Evolutionary conservation across 2,888 invertebrate genomes (phyloP), one percentile per base, ranked within the genome.

Genomic region (Acronicta leporina): DNA sequence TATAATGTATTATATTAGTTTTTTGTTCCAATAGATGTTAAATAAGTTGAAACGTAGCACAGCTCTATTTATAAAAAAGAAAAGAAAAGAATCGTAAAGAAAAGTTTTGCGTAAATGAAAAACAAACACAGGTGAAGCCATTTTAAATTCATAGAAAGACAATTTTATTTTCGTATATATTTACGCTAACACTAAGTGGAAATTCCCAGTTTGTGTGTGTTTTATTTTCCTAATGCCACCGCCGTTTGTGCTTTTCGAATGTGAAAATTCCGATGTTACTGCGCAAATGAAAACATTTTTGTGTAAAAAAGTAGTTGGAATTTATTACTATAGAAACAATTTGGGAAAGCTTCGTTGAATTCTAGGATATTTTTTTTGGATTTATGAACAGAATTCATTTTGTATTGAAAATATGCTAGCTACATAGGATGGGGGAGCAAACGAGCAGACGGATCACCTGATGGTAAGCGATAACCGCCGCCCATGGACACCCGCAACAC

Each of bases 81-180:
- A 30, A 25, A 3, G 25, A 20, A 44, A 25, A 44, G 13, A 11
- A 43, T 30, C 27, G 5, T 45, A 0, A 30, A 27, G 55, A 15
- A 13, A 40, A 30, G 7, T 44, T 44, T 11, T 5, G n/a, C n/a
- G n/a, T 40, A 40, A 50, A 57, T 50, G 30, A 45, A 57, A 44
- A 47, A 54, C 13, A 51, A 51, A 47, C 50, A 33, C 6, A 52
- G 15, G 10, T 45, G 9, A 54, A 54, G 44, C 33, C 30, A 42
- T 58, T 63, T 56, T 50, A 14, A 68, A 68, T 63, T 51, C 46
- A 53, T 27, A 33, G 35, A 42, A 63, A 3, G 16, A 40, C 14
- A n/a, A 35, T 54, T 47, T 40, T 25, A 11, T 6, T 20, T 47
- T 48, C 42, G 16, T 33, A 5, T 13, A 25, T 11, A 43, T 25